Base-by-base conservation (phyloP, 2,888 invertebrate genomes). In the Cheilosia grossa region DNA sequence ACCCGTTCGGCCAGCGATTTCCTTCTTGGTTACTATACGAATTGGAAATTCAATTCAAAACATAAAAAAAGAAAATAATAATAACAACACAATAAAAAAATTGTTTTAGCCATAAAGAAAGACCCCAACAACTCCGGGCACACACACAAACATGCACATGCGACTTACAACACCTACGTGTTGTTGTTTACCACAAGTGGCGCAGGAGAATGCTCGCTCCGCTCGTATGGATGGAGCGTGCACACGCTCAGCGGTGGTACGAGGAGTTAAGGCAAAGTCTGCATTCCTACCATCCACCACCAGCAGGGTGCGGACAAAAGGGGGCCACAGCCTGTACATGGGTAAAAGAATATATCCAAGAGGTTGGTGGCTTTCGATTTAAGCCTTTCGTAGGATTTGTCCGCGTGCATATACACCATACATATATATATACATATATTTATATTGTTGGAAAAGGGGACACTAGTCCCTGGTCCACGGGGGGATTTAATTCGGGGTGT, bases 41-140 rank as follows among this genome's bases (percentile, higher is more conserved):
- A 75, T 75, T 85, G 85, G 81, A 85, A 85, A 85, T 81, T 75
- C 81, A 81, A 81, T 81, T 85, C 85, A 81, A 85, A 81, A 70
- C 85, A 81, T 81, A 81, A 85, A 85, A 75, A 77, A 85, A 85
- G 85, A 85, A 85, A 85, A 85, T 85, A 85, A 85, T 85, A 85
- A 85, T 85, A 85, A 85, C 74, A 85, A 85, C 75, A 85, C 85
- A 81, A 81, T 85, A 85, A 85, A 85, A 85, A 83, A 81, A 85
- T 83, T 80, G 80, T 83, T 80, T 83, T 80, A 83, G 47, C 80
- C 83, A 80, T 81, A 85, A 85, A 81, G 80, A 85, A 81, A 81
- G 75, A 81, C 47, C 49, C 69, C 47, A 58, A 74, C 58, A 58
- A 69, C 58, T 54, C 27, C 17, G 49, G 58, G 30, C 54, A 27